These are phyloP conservation scores for Diorhabda elongata DNA, from an alignment of 1,140 invertebrate species.

Conservation along the genomic window DNA sequence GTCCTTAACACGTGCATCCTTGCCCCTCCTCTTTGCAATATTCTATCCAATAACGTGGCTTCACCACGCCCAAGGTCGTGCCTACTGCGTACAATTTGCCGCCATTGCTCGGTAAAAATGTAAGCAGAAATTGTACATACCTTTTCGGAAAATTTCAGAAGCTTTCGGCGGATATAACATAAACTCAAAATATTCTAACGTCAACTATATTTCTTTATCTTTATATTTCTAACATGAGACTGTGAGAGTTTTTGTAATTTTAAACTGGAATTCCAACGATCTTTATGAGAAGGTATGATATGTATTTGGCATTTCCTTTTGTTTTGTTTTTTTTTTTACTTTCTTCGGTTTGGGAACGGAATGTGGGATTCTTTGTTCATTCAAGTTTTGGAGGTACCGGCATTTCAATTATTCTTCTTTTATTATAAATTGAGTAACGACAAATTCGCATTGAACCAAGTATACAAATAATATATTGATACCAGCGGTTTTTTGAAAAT, in stretches of 20 bases:
- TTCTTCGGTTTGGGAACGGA: conserved; percentile 8
- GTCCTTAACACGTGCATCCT: conserved; percentile 41
- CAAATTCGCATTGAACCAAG: no score
- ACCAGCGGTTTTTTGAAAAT: no score
- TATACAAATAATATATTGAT: no score
- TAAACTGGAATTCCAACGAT: no score
- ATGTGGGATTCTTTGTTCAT: conserved; percentile 8
- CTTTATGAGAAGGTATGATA: conserved; percentile 3
- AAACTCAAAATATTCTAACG: no score
- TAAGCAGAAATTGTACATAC: conserved; percentile 1
- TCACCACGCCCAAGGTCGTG: conserved; percentile 29
- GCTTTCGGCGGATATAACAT: no score
- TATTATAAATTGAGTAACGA: no score
- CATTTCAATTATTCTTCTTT: not conserved
- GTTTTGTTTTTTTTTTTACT: not conserved
- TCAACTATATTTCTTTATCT: no score
- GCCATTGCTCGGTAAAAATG: conserved; percentile 33
- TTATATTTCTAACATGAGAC: not conserved
- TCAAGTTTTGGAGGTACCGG: not conserved
- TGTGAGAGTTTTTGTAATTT: not conserved
- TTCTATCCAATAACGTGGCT: conserved; percentile 24
- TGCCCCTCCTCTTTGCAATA: conserved; percentile 26
- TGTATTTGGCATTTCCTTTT: conserved; percentile 8
- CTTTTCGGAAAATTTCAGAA: not conserved
- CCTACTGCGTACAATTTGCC: conserved; percentile 23